These are phyloP conservation scores for Euplexia lucipara DNA, from an alignment of 2,888 invertebrate species.

Conservation along the genomic window DNA sequence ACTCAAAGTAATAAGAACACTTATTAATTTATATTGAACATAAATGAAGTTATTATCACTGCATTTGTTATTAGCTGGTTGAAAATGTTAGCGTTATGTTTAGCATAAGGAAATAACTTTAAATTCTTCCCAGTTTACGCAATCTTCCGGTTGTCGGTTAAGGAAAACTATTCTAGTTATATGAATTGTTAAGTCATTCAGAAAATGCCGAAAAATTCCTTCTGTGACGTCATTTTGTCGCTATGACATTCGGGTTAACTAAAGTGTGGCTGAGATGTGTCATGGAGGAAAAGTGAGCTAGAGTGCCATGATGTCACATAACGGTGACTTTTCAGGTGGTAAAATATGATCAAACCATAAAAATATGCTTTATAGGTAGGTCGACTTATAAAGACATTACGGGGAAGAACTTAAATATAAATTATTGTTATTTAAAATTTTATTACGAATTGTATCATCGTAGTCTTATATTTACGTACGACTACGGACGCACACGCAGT, in stretches of 20 bases:
- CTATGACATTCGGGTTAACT: constrained; percentile 30
- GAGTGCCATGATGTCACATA: constrained; percentile 14
- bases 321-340: constrained; percentile 13
- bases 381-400: not conserved
- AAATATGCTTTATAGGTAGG: not conserved
- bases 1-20: too few relatives aligned
- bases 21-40: too few relatives aligned
- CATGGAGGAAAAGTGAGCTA: constrained; percentile 42
- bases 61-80: too few relatives aligned
- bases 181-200: constrained; percentile 2
- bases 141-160: not conserved
- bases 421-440: not conserved
- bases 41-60: too few relatives aligned
- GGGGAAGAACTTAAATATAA: constrained; percentile 8
- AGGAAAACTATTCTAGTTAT: constrained; percentile 9
- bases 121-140: too few relatives aligned
- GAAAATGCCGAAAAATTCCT: constrained; percentile 5
- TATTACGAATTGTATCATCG: not conserved
- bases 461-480: too few relatives aligned
- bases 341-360: not conserved
- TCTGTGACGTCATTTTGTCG: constrained; percentile 27
- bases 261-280: constrained; percentile 19
- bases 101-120: not conserved
- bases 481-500: too few relatives aligned
- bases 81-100: too few relatives aligned